Base-by-base conservation (phyloP, 2,888 invertebrate species). In the Phanerotoma sp. region DNA sequence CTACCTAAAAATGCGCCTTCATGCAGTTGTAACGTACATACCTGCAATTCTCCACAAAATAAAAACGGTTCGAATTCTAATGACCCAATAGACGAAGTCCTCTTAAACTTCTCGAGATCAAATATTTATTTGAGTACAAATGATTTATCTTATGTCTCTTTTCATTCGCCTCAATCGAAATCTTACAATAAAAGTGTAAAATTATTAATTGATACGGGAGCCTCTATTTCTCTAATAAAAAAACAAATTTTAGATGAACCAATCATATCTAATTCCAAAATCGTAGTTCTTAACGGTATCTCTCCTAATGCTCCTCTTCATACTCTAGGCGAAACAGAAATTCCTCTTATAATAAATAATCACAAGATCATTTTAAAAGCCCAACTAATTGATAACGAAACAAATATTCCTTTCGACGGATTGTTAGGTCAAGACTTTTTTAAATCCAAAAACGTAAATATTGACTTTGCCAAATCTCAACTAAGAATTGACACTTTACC, bases 371-470 rank as follows among this genome's bases (percentile, higher is more conserved):
- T 9, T 5, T 10, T 16, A 5, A 51, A 20, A 21, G 16, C 7
- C 11, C 41, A 21, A 45, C 33, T 35, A 9, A 21, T 41, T 21
- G 16, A 41, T 15, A 7, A 16, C 5, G 5, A 9, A 16, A n/a
- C 13, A 15, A 54, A 54, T 32, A 53, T 54, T 21, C 11, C 25
- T 3, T 32, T 33, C 44, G 51, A 56, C 9, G 30, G 42, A 20
- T 18, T 56, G 21, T 20, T 56, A 25, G 56, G 51, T 21, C 21
- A 45, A 15, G 52, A 56, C 3, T 25, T 22, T n/a, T 13, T 56
- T 2, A 33, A 35, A 28, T 25, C 22, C 2, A 7, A 54, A 16
- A 32, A 52, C 21, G 16, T 33, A 15, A 10, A 18, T 9, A 21
- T 55, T 5, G 20, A 51, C n/a, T 28, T 51, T 9, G 15, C 10